Evolutionary conservation across 2,113 vertebrate species (phyloP).

Genomic region (Cichladusa arquata): DNA sequence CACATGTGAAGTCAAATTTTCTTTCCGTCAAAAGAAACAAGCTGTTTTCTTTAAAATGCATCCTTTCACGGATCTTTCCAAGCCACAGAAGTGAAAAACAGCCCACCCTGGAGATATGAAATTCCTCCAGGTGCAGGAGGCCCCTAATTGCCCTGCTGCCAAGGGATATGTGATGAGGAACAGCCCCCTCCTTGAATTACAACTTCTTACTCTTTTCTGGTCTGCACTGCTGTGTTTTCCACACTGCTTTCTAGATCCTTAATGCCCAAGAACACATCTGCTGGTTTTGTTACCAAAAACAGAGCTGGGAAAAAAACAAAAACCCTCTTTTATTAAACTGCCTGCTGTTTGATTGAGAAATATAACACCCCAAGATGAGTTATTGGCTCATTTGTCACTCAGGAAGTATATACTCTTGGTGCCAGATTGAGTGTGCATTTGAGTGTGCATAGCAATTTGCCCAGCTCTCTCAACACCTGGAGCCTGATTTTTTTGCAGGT

Average conservation of each 20-base stretch:
- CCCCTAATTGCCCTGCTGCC: not conserved
- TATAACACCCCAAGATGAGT: not conserved
- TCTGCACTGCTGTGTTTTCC: not conserved
- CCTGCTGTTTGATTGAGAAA: not conserved
- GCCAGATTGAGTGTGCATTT: not conserved
- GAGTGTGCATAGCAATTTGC: not conserved
- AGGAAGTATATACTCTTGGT: not conserved
- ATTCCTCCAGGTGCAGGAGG: not conserved
- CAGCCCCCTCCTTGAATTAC: not conserved
- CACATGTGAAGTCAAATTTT: not conserved
- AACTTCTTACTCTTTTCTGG: not conserved
- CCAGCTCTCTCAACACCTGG: not conserved
- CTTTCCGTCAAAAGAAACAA: not conserved
- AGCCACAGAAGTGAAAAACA: not conserved
- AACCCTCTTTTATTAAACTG: not conserved
- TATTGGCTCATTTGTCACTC: not conserved
- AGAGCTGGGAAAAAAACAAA: not conserved
- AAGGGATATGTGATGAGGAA: not conserved
- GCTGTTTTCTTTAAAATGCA: not conserved
- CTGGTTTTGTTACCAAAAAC: not conserved
- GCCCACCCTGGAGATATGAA: not conserved
- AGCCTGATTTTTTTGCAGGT: not conserved
- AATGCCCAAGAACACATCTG: not conserved
- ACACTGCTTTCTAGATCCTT: not conserved
- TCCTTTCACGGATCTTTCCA: not conserved